Conservation (phyloP, 2,113 vertebrate species). For the Eulemur macaco region DNA sequence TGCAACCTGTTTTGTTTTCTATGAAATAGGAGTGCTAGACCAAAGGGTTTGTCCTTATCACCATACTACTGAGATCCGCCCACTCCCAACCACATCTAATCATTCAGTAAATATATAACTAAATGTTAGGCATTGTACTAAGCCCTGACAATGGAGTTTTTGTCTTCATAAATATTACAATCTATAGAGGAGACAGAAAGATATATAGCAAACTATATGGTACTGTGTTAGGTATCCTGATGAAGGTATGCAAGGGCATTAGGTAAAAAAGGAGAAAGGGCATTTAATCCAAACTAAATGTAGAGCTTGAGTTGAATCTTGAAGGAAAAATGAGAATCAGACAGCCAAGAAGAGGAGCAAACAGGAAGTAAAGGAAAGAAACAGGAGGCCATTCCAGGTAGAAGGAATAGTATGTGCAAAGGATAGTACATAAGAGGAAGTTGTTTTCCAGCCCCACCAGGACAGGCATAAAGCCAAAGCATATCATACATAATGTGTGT, state of each 20-base stretch:
- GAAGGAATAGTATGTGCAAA: background rate
- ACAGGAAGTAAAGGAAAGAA: background rate
- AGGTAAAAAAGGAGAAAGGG: background rate
- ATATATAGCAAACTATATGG: background rate
- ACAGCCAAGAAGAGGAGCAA: background rate
- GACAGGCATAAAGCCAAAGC: background rate
- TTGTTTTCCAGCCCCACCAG: background rate
- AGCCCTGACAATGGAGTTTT: background rate
- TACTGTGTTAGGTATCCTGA: background rate
- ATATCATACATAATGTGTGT: background rate
- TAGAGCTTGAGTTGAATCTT: background rate
- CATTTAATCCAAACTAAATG: constrained; percentile 16
- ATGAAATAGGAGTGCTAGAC: background rate
- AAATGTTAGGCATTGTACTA: background rate
- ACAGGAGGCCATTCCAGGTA: background rate
- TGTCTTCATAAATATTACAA: background rate
- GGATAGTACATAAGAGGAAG: background rate
- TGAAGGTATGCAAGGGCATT: background rate
- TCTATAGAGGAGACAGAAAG: background rate
- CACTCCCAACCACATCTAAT: background rate
- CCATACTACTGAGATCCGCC: background rate
- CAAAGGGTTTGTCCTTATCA: background rate
- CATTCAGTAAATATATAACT: background rate
- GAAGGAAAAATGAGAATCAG: background rate
- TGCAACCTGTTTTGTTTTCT: background rate